Evolutionary conservation across 2,113 vertebrate species (phyloP).

Genomic region (Tretioscincus oriximinensis): DNA sequence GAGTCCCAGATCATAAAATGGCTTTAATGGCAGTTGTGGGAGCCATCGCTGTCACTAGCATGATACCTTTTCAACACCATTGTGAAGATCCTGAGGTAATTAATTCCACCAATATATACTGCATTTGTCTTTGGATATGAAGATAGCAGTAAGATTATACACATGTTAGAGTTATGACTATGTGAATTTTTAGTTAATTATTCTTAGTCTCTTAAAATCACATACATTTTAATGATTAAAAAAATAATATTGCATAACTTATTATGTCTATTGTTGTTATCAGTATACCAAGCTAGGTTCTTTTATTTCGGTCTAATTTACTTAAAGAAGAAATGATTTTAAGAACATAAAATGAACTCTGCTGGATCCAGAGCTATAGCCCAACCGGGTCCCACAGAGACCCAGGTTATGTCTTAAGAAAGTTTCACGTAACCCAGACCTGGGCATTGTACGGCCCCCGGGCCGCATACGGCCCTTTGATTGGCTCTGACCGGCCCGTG

Average conservation of each 20-base stretch:
- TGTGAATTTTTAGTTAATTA: background rate
- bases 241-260: too few relatives aligned
- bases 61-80: conserved; percentile 83
- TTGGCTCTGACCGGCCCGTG: too few relatives aligned
- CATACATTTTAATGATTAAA: conserved; percentile 53
- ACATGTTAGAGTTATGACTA: background rate
- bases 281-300: conserved; percentile 5
- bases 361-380: too few relatives aligned
- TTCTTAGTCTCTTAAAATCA: conserved; percentile 27
- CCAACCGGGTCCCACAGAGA: too few relatives aligned
- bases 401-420: too few relatives aligned
- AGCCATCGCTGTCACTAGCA: conserved; percentile 77
- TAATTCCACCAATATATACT: background rate
- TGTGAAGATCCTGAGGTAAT: conserved; percentile 86
- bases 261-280: too few relatives aligned
- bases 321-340: too few relatives aligned
- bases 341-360: too few relatives aligned
- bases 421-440: too few relatives aligned
- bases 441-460: too few relatives aligned
- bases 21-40: conserved; percentile 91
- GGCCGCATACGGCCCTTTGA: too few relatives aligned
- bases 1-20: conserved; percentile 85
- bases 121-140: background rate
- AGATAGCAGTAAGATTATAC: background rate
- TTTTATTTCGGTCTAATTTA: conserved; percentile 60